Evolutionary conservation across 2,113 vertebrate genomes (phyloP).

Genomic region (Ctenodactylus gundi): DNA sequence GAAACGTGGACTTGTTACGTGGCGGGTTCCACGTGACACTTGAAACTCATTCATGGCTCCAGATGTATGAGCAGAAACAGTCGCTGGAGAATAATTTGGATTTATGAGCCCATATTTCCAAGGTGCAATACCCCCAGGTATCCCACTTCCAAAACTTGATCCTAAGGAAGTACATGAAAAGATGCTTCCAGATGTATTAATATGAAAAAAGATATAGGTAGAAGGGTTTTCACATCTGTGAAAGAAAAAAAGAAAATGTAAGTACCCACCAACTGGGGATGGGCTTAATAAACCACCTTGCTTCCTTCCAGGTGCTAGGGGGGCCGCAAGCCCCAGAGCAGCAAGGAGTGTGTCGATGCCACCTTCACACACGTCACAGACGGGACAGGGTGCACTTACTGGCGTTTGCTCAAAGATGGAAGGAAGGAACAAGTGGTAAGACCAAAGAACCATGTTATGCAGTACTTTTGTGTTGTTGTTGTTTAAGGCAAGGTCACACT

Average conservation of each 20-base stretch:
- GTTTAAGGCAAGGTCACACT: too few species aligned
- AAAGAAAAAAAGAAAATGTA: not conserved
- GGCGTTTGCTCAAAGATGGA: not conserved
- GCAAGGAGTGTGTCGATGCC: not conserved
- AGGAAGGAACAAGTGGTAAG: not conserved
- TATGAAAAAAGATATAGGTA: too few species aligned
- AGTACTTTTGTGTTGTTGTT: too few species aligned
- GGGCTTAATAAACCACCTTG: not conserved
- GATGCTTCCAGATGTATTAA: not conserved
- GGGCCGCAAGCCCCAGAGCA: accelerated
- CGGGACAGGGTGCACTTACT: accelerated
- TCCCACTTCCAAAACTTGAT: not conserved
- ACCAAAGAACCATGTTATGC: not conserved
- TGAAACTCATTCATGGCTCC: accelerated
- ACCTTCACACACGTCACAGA: accelerated
- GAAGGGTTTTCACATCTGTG: not conserved
- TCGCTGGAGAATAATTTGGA: not conserved
- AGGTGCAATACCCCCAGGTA: not conserved
- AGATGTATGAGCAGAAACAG: not conserved
- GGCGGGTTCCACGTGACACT: too few species aligned
- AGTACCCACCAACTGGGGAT: not conserved
- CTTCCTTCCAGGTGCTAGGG: not conserved
- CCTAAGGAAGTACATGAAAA: not conserved
- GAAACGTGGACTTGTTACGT: too few species aligned
- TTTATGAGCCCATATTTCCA: not conserved